These are phyloP conservation scores for Microtus montanus DNA, from an alignment of 2,113 vertebrate species.

Conservation along the genomic window DNA sequence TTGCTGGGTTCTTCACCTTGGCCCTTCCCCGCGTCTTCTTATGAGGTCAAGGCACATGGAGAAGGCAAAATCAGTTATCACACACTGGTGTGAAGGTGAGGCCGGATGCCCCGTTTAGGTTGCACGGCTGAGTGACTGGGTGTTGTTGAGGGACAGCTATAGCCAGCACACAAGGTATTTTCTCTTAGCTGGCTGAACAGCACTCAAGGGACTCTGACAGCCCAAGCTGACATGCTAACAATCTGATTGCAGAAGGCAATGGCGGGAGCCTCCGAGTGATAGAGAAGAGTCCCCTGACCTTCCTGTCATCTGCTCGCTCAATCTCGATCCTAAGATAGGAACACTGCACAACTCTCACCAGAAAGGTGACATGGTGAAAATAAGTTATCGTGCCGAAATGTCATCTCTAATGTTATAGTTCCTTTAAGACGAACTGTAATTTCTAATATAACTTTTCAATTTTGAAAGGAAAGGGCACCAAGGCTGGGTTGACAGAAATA, in stretches of 20 bases:
- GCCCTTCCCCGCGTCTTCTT: constrained; percentile 81
- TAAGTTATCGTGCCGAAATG: constrained; percentile 54
- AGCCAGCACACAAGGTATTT: constrained; percentile 84
- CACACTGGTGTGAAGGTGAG: constrained; percentile 85
- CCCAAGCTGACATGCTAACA: constrained; percentile 88
- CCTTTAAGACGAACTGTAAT: constrained; percentile 61
- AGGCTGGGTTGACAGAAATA: constrained; percentile 72
- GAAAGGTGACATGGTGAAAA: constrained; percentile 64
- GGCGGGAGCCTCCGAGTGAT: constrained; percentile 73
- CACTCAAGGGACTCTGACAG: constrained; percentile 86
- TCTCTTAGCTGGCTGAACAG: constrained; percentile 83
- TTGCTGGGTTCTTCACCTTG: constrained; percentile 77
- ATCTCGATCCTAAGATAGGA: constrained; percentile 46
- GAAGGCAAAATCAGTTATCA: constrained; percentile 81
- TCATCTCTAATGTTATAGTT: constrained; percentile 63
- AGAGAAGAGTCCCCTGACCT: constrained; percentile 77
- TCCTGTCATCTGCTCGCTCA: constrained; percentile 75
- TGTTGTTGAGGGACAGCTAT: constrained; percentile 85
- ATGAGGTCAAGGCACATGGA: constrained; percentile 83
- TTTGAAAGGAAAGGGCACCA: constrained; percentile 71
- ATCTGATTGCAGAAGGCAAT: constrained; percentile 87
- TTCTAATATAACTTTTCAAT: constrained; percentile 69
- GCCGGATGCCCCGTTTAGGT: constrained; percentile 82
- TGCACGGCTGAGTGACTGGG: constrained; percentile 85
- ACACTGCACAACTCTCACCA: neutral